Evolutionary conservation across 2,797 vertebrate genomes (phyloP), one percentile per base, ranked within the genome.

Genomic region (Oryzias dopingdopingensis): DNA sequence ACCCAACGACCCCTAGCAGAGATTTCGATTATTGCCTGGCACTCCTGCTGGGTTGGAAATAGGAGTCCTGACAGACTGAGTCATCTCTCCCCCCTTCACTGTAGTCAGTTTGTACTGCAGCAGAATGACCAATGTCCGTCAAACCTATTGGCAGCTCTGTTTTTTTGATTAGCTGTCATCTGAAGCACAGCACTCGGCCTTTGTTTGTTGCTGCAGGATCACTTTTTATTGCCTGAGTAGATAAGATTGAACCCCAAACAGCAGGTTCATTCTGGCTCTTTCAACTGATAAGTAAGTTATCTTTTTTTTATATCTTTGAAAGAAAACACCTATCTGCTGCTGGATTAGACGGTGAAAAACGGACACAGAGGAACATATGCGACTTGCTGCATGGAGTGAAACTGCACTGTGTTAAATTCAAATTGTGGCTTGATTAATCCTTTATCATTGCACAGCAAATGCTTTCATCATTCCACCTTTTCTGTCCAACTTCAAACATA

Each of bases 11-110:
- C 74, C 55, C 76, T 67, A 56, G 62, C 62, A 77, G 76, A 72
- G 81, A 79, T 79, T 86, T 84, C 53, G 75, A 89, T 89, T 87
- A 85, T 85, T 53, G 52, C 56, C 66, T 65, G 3, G 56, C 54
- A 2, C 70, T 84, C 79, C 81, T 66, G 74, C 80, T 81, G 81
- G 49, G 74, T 24, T 78, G 79, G 67, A 81, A 76, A 82, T 81
- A 67, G 65, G 74, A 76, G 64, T 74, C 56, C 62, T 77, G 73
- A 76, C 74, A 60, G 61, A 49, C 70, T 67, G 81, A 78, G 50
- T 76, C 71, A 60, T 71, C 60, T 67, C 49, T 57, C 72, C 55
- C 65, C 23, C 40, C 32, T 46, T 76, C 76, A 40, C 57, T 46
- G 32, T 52, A 48, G 70, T 66, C 60, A 65, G 57, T 80, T 71